Evolutionary conservation across 2,888 invertebrate species (phyloP).

Genomic region (Lagria hirta): DNA sequence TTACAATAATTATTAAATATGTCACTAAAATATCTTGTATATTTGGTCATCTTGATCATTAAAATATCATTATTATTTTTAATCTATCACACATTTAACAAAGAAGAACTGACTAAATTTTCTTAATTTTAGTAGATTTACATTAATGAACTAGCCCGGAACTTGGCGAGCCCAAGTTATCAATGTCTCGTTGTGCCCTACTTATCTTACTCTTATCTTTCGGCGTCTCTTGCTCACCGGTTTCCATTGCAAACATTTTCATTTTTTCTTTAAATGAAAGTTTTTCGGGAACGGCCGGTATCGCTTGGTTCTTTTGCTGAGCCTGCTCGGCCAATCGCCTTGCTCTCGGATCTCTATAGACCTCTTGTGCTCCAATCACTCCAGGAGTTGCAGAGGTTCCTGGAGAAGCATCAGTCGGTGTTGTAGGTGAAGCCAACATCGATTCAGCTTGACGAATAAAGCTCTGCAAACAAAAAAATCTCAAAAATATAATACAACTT

Average conservation of each 20-base stretch:
- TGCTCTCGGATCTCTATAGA: constrained; percentile 92
- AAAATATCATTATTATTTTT: constrained; percentile 15
- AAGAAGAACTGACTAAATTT: constrained; percentile 10
- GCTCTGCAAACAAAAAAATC: constrained; percentile 58
- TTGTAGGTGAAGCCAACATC: constrained; percentile 74
- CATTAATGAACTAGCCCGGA: constrained; percentile 44
- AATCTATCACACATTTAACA: constrained; percentile 26
- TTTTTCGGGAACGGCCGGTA: constrained; percentile 82
- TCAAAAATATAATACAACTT: no score
- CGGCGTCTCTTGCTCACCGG: constrained; percentile 89
- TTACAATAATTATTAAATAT: constrained; percentile 22
- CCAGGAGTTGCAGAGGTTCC: constrained; percentile 75
- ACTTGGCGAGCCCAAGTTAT: constrained; percentile 60
- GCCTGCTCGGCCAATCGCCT: constrained; percentile 80
- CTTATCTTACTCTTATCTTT: constrained; percentile 96
- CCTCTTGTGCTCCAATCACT: constrained; percentile 97
- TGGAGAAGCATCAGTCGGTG: constrained; percentile 63
- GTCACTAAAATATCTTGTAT: constrained; percentile 26
- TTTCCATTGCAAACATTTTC: constrained; percentile 98
- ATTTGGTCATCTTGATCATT: constrained; percentile 26
- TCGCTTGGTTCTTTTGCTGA: constrained; percentile 62
- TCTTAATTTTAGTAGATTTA: constrained; percentile 4
- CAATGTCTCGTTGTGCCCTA: constrained; percentile 92
- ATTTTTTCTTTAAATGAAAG: constrained; percentile 98
- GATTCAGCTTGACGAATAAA: constrained; percentile 80